Base-by-base conservation (phyloP, 2,113 vertebrate species). In the Oreochromis aureus region DNA sequence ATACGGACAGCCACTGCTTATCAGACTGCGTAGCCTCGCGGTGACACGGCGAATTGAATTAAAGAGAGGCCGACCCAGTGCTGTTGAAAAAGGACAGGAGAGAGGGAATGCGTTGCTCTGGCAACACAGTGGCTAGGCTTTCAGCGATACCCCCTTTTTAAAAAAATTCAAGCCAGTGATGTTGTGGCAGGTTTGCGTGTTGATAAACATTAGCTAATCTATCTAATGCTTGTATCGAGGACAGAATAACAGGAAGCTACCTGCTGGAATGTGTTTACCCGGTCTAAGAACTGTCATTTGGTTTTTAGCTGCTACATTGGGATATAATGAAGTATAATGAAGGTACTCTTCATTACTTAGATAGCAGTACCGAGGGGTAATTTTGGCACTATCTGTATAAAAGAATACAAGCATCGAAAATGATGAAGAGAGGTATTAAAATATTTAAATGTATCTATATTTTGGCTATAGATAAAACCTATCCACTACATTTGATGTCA, bases 51-150 rank as follows among this genome's bases (percentile, higher is more conserved):
- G 51, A 86, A 53, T 5, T 10, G 18, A 48, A 18, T 1, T 16
- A 9, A 54, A 55, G 39, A 59, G 59, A 53, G 73, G 15, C 41
- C 55, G 15, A 16, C 46, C 81, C 79, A 44, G 18, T 44, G 80
- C 66, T 71, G 54, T 44, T 46, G 86, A 85, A 63, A 85, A 63
- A 61, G 81, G 82, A 85, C 59, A 82, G 63, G 63, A 71, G 66
- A 78, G 48, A 66, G 82, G 48, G 71, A 87, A 63, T 84, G 86
- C 84, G 96, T 96, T 96, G 95, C 95, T 93, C 83, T 92, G 91
- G 95, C 91, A 96, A 96, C 96, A 90, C 89, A 94, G 34, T 80
- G 55, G 46, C 10, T 84, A 39, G 15, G 22, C 24, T 71, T 69
- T 22, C 34, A 51, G 27, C 8, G 22, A 44, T 63, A 1, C 19